Base-by-base conservation (phyloP, 2,888 invertebrate genomes). In the Mythimna loreyi region DNA sequence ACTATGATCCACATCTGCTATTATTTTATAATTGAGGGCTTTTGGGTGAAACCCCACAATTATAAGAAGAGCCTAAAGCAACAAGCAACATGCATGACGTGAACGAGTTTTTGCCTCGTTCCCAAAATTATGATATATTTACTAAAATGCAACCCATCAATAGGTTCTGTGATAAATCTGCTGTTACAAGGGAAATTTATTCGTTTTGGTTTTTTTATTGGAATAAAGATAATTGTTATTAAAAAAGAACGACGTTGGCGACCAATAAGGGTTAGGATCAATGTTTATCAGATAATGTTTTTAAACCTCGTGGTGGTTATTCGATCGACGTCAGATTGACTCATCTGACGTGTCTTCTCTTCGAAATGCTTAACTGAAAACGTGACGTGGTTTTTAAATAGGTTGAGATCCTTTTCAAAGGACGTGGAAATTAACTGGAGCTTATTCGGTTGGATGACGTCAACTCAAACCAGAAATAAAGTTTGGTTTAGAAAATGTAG, bases 11-110 rank as follows among this genome's bases (percentile, higher is more conserved):
- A 92, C 94, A 95, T 95, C 95, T 95, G 94, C 93, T 95, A 96
- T 96, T 96, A 96, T 95, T 95, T 96, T 95, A 96, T 96, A 96
- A 96, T 96, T 96, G 94, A 94, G 91, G 94, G 93, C 90, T 95
- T 95, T 96, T 94, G 94, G 93, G 94, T 93, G 93, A 94, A 95
- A 96, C 94, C 95, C 94, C 89, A 90, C 95, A 96, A 96, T 96
- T 96, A 96, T 96, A 92, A 94, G 90, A 90, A 92, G 92, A 93
- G 96, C 95, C 96, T 92, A 90, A 87, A 95, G 96, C 94, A 88
- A 90, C 88, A 87, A 86, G 88, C 87, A 91, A 92, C 94, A 92
- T 93, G 94, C 94, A 95, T 92, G 91, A 90, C 89, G 88, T 92
- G 90, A 90, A 86, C 90, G 87, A 86, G 91, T 93, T 94, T 94